A percentile compares a stretch with the other conserved stretches of the same genome.
phyloP scores from a whole-genome alignment of 2,888 invertebrate species.

The Beris chalybata region DNA sequence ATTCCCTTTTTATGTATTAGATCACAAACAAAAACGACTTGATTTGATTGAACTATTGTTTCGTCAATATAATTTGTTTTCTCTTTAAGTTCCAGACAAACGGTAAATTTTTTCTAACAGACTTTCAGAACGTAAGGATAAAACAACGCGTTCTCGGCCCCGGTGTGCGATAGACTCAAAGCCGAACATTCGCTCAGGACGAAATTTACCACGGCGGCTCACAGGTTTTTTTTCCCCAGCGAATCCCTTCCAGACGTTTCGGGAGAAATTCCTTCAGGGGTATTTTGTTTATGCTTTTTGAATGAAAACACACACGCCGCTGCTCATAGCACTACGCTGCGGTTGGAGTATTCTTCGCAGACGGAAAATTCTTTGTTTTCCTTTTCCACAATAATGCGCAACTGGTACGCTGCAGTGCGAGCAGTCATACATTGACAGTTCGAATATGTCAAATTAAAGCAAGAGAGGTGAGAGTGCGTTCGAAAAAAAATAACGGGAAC shows the following conservation, averaged over 20 bases:
- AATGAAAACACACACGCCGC: constrained; percentile 30
- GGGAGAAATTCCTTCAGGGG: constrained; percentile 11
- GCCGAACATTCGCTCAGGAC: background rate
- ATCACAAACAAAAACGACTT: no score
- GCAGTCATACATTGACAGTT: constrained; percentile 6
- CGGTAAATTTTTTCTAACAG: no score
- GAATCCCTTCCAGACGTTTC: background rate
- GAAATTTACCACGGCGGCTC: background rate
- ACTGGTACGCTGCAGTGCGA: constrained; percentile 31
- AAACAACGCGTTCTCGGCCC: constrained; percentile 29
- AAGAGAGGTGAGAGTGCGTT: background rate
- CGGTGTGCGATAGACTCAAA: constrained; percentile 14
- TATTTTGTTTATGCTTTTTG: constrained; percentile 30
- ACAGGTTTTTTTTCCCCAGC: background rate
- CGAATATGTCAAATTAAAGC: constrained; percentile 11
- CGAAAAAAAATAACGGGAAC: constrained; percentile 12
- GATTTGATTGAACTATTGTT: no score
- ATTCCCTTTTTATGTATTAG: no score
- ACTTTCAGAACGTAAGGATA: no score
- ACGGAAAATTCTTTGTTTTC: constrained; percentile 24
- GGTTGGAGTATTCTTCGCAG: constrained; percentile 7
- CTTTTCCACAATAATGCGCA: constrained; percentile 28
- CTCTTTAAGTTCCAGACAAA: no score
- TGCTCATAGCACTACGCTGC: constrained; percentile 17
- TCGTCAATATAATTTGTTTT: no score